Evolutionary conservation across 2,888 invertebrate genomes (phyloP).

Genomic region (Trissonchulus latispiculum): DNA sequence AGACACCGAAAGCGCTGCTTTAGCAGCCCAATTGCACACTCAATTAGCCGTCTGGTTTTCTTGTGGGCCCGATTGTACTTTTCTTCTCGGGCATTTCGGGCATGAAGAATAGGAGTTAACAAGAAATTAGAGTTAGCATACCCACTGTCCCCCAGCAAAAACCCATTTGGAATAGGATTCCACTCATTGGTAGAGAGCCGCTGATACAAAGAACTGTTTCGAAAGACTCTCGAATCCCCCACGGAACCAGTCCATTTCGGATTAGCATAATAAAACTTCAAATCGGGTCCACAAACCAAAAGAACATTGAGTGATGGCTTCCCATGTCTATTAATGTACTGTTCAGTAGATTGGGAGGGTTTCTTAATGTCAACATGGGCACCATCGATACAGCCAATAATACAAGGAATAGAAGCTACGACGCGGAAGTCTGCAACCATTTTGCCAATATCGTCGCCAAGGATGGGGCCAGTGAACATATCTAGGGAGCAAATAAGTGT

Average conservation of each 20-base stretch:
- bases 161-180: neutral
- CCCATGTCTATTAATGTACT: conserved; percentile 3
- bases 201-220: neutral
- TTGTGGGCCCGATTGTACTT: neutral
- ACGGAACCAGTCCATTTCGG: neutral
- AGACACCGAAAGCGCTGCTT: conserved; percentile 14
- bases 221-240: neutral
- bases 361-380: neutral
- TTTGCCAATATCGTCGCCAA: neutral
- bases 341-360: neutral
- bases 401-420: neutral
- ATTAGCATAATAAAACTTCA: neutral
- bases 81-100: neutral
- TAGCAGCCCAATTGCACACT: conserved; percentile 4
- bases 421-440: neutral
- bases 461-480: neutral
- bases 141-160: conserved; percentile 1
- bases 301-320: neutral
- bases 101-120: neutral
- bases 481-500: neutral
- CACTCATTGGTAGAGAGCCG: neutral
- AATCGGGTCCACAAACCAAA: neutral
- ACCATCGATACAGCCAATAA: conserved; percentile 9
- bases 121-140: neutral
- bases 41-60: neutral